Base-by-base conservation (phyloP, 2,888 invertebrate genomes). In the Lasioglossum leucozonium region DNA sequence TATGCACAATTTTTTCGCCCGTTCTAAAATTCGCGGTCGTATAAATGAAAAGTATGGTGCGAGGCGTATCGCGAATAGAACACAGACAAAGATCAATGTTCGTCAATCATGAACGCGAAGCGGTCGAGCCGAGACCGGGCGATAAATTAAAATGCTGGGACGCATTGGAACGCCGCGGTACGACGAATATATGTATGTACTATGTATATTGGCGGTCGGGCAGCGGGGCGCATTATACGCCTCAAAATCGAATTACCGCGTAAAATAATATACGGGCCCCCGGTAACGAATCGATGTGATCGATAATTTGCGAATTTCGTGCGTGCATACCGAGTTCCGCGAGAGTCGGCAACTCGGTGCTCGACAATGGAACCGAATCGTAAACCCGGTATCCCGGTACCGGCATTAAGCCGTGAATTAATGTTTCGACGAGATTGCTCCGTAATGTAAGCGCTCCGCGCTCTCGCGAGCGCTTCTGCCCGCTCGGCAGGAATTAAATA, bases 221-320 rank as follows among this genome's bases (percentile, higher is more conserved):
- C 42, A 16, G 10, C 34, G 40, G 30, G 16, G 6, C 42, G 72
- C 58, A 69, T 77, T 77, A 77, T 73, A 18, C 30, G 71, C n/a
- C 51, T 69, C 55, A 58, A 62, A 79, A 83, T 76, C 65, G 75
- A 79, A 76, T 85, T 83, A 79, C 58, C 65, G 47, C 47, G 76
- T n/a, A 67, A 85, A 83, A 83, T 85, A 76, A 83, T 76, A 78
- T 51, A 22, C 72, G 18, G 26, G 26, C 18, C 16, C 62, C 26
- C 58, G 58, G 78, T 30, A 55, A 79, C 78, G 58, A 79, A 72
- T 75, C 78, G n/a, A 34, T 55, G 18, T 16, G 74, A 80, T 80
- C 79, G 83, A 84, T 84, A 82, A 84, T 82, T 72, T 58, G 82
- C 8, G 72, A 84, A 82, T 76, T 76, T 84, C 83, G 72, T 37